Conservation (phyloP, 2,888 invertebrate genomes). For the Ptilodon capucinus region DNA sequence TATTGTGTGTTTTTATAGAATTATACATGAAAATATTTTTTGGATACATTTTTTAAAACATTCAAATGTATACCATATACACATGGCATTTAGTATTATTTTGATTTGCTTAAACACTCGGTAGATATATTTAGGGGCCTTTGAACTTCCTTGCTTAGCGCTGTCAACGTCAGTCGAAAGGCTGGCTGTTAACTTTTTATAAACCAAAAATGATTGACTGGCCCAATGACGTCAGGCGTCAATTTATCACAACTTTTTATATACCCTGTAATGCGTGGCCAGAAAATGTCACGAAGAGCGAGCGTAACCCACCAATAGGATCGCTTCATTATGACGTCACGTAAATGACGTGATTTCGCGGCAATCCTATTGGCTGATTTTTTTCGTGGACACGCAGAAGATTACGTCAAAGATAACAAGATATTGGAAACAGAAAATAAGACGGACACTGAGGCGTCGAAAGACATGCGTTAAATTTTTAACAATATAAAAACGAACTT, state of each 20-base stretch:
- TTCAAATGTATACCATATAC: too few relatives aligned
- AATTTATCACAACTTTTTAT: conserved; percentile 9
- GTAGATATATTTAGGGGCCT: too few relatives aligned
- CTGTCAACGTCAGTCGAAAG: background rate
- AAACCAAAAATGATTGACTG: background rate
- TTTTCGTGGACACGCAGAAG: background rate
- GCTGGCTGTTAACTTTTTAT: background rate
- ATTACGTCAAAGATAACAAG: background rate
- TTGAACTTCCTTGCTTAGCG: background rate
- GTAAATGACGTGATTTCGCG: conserved; percentile 10
- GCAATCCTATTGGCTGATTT: background rate
- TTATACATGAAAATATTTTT: too few relatives aligned
- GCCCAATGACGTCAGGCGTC: background rate
- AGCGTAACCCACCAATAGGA: background rate
- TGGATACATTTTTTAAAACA: too few relatives aligned
- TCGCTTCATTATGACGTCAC: conserved; percentile 11
- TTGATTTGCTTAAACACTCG: too few relatives aligned
- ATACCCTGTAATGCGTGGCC: background rate
- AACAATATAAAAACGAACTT: too few relatives aligned
- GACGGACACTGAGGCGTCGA: too few relatives aligned
- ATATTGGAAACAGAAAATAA: background rate
- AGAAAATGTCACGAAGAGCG: background rate
- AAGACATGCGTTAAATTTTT: too few relatives aligned
- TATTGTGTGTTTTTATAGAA: too few relatives aligned
- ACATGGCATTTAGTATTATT: too few relatives aligned